Base-by-base conservation (phyloP, 64 coral and sea anemone species). In the Stichodactyla helianthus region DNA sequence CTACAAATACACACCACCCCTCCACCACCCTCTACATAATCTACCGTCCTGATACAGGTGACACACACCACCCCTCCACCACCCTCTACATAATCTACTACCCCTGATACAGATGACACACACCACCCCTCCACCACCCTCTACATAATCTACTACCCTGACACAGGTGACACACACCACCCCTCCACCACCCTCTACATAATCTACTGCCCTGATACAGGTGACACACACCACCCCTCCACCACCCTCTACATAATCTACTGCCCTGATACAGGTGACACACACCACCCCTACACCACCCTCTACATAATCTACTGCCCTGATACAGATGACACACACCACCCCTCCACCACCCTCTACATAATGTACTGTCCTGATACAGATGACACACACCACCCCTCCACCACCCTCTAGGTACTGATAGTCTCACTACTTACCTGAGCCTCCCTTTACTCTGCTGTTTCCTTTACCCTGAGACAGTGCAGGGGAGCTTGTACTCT, bases 381-480 rank as follows among this genome's bases (percentile, higher is more conserved):
- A 60, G 59, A 5, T 60, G 16, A 60, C 59, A 65, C 59, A 62
- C 62, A 65, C 22, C 62, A 65, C 62, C 6, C 62, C 62, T 22
- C 62, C 19, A 22, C 20, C 62, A 23, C 62, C 20, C 20, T n/a
- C 2, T 4, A 12, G 15, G 56, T 59, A 59, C 56, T 59, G 15
- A 1, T 59, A 15, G 4, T 58, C 6, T n/a, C 19, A 20, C 8
- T 65, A 65, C 62, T 65, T 5, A 65, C 62, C 62, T 74, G 68
- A 74, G 10, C 31, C 77, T 44, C 87, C 87, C 15, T 82, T 61
- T 13, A 88, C 59, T 57, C 83, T 6, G 35, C 83, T 84, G 31
- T 61, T 61, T 51, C 83, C 52, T 81, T 81, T 84, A 84, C 83
- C 31, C 22, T 84, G 54, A 63, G 83, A 60, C 16, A 84, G 83